Evolutionary conservation across 2,797 vertebrate genomes (phyloP).

Genomic region (Acanthis flammea): DNA sequence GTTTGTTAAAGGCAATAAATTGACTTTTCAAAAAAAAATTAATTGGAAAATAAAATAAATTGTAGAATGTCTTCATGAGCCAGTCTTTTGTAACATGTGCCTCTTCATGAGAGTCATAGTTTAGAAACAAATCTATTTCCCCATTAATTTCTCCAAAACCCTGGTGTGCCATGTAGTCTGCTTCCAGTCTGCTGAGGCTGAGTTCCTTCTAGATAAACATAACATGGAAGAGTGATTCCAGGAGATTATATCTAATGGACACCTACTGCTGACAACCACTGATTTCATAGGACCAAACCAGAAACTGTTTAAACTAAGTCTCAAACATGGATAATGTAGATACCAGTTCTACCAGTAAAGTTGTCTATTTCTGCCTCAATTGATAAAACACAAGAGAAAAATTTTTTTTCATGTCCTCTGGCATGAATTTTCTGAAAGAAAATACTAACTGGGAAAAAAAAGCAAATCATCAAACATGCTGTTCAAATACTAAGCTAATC

Average conservation of each 20-base stretch:
- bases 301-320: not conserved
- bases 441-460: not conserved
- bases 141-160: not conserved
- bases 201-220: not conserved
- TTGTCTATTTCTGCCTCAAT: not conserved
- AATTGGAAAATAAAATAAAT: not conserved
- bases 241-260: not conserved
- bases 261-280: not conserved
- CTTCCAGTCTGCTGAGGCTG: not conserved
- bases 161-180: not conserved
- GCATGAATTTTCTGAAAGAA: not conserved
- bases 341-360: not conserved
- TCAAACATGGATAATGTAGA: rapidly evolving
- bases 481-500: not conserved
- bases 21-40: not conserved
- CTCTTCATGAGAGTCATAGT: not conserved
- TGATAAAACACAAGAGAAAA: not conserved
- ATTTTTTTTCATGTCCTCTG: not conserved
- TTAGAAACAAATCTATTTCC: not conserved
- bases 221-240: not conserved
- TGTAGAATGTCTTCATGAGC: not conserved
- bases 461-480: not conserved
- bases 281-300: not conserved
- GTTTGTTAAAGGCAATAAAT: not conserved
- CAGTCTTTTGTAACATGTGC: not conserved